These are phyloP conservation scores for Chamaea fasciata DNA, from an alignment of 2,113 vertebrate genomes.

Conservation along the genomic window DNA sequence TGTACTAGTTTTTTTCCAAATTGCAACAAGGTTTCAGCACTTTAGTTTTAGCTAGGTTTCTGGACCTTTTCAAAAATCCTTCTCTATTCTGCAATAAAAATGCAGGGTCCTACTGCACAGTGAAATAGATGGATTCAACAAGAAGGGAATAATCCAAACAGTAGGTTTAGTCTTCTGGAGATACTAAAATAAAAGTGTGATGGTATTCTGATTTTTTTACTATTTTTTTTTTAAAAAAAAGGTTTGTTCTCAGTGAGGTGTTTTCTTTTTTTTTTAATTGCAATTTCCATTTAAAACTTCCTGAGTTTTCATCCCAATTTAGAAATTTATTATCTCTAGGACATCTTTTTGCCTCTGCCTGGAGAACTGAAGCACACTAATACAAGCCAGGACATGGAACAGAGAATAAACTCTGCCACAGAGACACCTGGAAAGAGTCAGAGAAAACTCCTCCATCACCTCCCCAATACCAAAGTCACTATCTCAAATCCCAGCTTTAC, in stretches of 20 bases:
- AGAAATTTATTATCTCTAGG: background rate
- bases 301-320: background rate
- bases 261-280: background rate
- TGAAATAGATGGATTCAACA: background rate
- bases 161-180: background rate
- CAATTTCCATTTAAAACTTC: background rate
- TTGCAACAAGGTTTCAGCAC: background rate
- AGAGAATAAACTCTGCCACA: background rate
- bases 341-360: background rate
- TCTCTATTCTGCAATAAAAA: background rate
- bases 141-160: background rate
- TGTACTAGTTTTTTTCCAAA: background rate
- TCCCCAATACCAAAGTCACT: background rate
- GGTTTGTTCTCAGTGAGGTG: rapidly evolving
- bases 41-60: background rate
- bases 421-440: background rate
- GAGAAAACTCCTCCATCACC: background rate
- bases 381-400: background rate
- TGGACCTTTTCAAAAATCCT: background rate
- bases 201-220: background rate
- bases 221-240: background rate
- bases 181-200: background rate
- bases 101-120: background rate
- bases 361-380: background rate
- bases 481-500: background rate